phyloP scores from a whole-genome alignment of 2,888 invertebrate genomes.

The Pandemis corylana region DNA sequence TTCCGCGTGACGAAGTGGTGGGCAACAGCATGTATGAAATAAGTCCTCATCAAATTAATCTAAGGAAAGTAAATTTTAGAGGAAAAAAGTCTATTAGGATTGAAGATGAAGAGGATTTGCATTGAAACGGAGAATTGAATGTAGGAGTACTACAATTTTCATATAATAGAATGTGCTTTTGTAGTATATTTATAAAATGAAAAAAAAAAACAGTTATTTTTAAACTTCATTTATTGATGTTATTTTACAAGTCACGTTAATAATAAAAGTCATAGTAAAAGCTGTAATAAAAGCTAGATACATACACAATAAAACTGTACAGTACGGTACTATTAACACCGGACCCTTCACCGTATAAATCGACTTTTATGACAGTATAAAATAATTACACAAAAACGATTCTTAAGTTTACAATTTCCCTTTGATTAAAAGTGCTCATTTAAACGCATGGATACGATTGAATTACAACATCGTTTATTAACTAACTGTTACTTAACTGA shows the following conservation, averaged over 20 bases:
- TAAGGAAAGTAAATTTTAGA: too few species aligned
- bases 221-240: neutral
- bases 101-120: too few species aligned
- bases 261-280: neutral
- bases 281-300: constrained; percentile 6
- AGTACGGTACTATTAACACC: constrained; percentile 46
- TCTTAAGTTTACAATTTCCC: constrained; percentile 27
- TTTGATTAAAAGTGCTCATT: constrained; percentile 20
- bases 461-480: neutral
- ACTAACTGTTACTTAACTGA: neutral
- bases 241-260: neutral
- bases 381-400: constrained; percentile 26
- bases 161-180: too few species aligned
- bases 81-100: too few species aligned
- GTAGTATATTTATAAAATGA: too few species aligned
- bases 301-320: constrained; percentile 56
- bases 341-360: constrained; percentile 45
- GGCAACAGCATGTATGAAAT: too few species aligned
- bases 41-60: too few species aligned
- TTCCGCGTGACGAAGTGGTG: too few species aligned
- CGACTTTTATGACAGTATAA: constrained; percentile 38
- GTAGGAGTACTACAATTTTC: too few species aligned
- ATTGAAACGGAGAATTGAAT: too few species aligned
- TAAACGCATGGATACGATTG: neutral
- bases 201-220: too few species aligned